A percentile compares a stretch with the other conserved stretches of the same genome.
phyloP scores from a whole-genome alignment of 2,113 vertebrate genomes.

The Proteles cristata region DNA sequence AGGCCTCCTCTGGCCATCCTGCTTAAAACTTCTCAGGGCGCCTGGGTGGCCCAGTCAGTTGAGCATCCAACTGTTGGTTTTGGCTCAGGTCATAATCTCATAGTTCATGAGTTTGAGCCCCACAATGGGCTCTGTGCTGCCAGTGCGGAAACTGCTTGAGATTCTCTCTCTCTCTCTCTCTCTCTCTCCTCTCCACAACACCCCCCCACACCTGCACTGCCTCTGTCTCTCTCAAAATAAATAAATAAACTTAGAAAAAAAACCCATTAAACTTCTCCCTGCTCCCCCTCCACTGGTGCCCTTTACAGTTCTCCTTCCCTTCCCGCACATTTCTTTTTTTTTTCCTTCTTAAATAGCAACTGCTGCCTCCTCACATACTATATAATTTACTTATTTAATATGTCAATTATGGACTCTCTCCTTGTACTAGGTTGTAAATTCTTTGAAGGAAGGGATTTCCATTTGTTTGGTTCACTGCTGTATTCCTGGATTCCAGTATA shows the following conservation, averaged over 20 bases:
- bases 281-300: not conserved
- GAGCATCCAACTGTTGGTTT: no score
- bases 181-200: no score
- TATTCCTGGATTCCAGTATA: not conserved
- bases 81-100: no score
- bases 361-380: not conserved
- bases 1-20: not conserved
- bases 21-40: not conserved
- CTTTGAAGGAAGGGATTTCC: constrained; percentile 17
- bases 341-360: not conserved
- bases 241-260: no score
- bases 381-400: not conserved
- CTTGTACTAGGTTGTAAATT: not conserved
- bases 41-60: no score
- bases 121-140: no score
- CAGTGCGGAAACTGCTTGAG: no score
- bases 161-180: no score
- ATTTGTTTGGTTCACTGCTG: not conserved
- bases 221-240: no score
- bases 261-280: not conserved
- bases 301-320: not conserved
- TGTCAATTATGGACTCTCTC: not conserved
- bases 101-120: no score
- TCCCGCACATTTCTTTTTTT: not conserved
- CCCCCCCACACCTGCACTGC: no score